phyloP scores from a whole-genome alignment of 2,113 vertebrate species.

The Corythornis vintsioides region DNA sequence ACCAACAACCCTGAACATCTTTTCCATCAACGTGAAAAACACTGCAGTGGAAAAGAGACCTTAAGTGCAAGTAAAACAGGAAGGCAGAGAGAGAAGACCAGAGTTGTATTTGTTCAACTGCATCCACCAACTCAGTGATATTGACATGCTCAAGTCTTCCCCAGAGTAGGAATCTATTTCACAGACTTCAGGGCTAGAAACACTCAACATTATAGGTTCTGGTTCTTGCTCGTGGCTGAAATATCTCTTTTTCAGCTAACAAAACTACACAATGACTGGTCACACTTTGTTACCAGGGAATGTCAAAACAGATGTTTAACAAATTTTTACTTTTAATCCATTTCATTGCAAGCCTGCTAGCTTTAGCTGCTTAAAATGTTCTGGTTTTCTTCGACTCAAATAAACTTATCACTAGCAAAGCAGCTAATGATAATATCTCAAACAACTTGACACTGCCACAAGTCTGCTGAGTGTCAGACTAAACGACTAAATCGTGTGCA shows the following conservation, averaged over 20 bases:
- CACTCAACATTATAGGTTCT: not conserved
- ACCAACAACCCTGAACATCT: not conserved
- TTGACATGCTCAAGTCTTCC: not conserved
- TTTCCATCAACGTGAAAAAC: not conserved
- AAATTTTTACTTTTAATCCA: conserved; percentile 22
- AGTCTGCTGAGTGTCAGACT: not conserved
- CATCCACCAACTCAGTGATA: not conserved
- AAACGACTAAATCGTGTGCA: not conserved
- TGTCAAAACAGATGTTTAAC: conserved; percentile 4
- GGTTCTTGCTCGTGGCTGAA: not conserved
- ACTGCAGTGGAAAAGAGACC: not conserved
- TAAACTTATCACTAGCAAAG: conserved; percentile 18
- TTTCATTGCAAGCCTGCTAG: not conserved
- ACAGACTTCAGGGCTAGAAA: not conserved
- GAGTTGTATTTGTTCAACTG: not conserved
- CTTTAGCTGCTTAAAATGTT: not conserved
- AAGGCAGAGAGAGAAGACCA: not conserved
- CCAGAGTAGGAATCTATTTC: not conserved
- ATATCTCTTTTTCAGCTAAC: not conserved
- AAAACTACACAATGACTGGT: not conserved
- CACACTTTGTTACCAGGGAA: not conserved
- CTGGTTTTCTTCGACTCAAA: not conserved
- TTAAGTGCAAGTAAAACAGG: not conserved
- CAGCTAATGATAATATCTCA: conserved; percentile 21
- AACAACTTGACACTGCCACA: not conserved